Base-by-base conservation (phyloP, 2,797 vertebrate species). In the Tangara arthus region DNA sequence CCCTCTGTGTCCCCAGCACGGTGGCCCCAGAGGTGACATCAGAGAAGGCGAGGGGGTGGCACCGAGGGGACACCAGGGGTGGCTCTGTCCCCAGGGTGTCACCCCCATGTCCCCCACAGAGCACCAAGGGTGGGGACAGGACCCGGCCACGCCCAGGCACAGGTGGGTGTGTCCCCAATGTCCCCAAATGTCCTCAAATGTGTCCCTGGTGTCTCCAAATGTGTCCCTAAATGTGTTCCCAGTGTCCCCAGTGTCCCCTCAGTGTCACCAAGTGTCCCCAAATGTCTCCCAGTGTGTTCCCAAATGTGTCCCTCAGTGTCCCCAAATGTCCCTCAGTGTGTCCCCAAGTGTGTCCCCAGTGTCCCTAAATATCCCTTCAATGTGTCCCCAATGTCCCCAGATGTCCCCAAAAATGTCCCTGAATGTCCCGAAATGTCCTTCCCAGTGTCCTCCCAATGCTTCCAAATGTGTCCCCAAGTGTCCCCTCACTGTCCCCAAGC, bases 131-230 rank as follows among this genome's bases (percentile, higher is more conserved):
- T 1, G 5, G 41, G 20, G 53, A 73, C 8, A 2, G 42, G 9
- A 32, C 27, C 27, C 2, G 2, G 55, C 34, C 55, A 44, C 0
- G 6, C 27, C n/a, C 2, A 0, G 21, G 16, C 34, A 59, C 12
- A 30, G 70, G 70, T 73, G 55, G 21, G 70, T 37, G 41, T 34
- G 41, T 17, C 44, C 32, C 50, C 26, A 32, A 0, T 64, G 60
- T 32, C 22, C 22, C 41, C 15, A 27, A 26, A n/a, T 21, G 53
- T 55, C 61, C 22, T 12, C 20, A 32, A 15, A 8, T 6, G 15
- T 24, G 47, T 26, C 23, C 35, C 24, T 1, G 7, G 3, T 24
- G 42, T 65, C 12, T 18, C 13, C n/a, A 24, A 26, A 4, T 5
- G 3, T 24, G 42, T 65, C 12, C 24, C 13, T 24, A 26, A 26